These are phyloP conservation scores for Aproaerema taeniolella DNA, from an alignment of 2,888 invertebrate genomes.

Conservation along the genomic window DNA sequence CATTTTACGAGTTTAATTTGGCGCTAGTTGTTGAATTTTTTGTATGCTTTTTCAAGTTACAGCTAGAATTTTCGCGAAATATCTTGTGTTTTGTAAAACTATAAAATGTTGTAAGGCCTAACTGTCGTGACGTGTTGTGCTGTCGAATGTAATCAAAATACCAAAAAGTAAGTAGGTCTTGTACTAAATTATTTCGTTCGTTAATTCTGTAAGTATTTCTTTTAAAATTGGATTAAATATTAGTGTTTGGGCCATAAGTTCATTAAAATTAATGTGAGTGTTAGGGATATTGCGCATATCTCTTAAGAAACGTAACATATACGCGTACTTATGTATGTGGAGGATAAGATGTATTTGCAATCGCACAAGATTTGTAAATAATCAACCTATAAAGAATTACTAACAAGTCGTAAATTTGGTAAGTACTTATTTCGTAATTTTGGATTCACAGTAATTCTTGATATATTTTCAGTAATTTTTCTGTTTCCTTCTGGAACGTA, in stretches of 20 bases:
- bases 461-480: slow-evolving; percentile 16
- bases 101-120: slow-evolving; percentile 51
- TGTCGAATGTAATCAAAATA: slow-evolving; percentile 48
- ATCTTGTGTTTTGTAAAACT: slow-evolving; percentile 21
- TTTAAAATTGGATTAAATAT: too few relatives aligned
- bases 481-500: slow-evolving; percentile 39
- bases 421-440: slow-evolving; percentile 60
- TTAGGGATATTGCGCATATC: neutral
- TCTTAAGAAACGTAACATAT: neutral
- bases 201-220: slow-evolving; percentile 6
- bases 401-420: slow-evolving; percentile 46
- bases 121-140: slow-evolving; percentile 51
- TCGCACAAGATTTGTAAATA: slow-evolving; percentile 46
- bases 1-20: slow-evolving; percentile 33
- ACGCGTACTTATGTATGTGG: slow-evolving; percentile 26
- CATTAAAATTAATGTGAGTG: neutral
- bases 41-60: slow-evolving; percentile 15
- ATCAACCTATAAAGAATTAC: slow-evolving; percentile 37
- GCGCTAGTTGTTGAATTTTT: slow-evolving; percentile 36
- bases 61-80: neutral
- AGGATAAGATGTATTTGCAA: slow-evolving; percentile 28
- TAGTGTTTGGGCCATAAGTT: slow-evolving; percentile 30
- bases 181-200: slow-evolving; percentile 13
- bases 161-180: slow-evolving; percentile 35
- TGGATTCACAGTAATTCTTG: slow-evolving; percentile 6